phyloP scores from a whole-genome alignment of 1,140 invertebrate genomes.

The Drosophila ohnishii region DNA sequence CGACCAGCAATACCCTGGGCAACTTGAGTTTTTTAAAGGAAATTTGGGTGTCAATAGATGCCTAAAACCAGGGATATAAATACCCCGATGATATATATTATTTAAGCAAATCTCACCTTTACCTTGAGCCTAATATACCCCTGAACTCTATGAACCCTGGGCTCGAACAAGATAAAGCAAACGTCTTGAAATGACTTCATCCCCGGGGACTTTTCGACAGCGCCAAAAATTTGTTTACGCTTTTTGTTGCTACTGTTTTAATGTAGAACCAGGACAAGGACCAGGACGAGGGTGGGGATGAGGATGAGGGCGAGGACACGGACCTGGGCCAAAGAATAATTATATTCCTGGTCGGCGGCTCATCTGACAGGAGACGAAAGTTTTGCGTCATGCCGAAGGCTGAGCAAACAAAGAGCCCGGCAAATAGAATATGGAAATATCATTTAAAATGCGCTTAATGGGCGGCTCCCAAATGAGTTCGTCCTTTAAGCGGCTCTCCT shows the following conservation, averaged over 20 bases:
- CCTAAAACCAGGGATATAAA: too few relatives aligned
- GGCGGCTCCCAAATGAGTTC: slow-evolving; percentile 13
- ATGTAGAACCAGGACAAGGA: slow-evolving; percentile 5
- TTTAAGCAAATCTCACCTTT: background rate
- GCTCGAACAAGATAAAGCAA: slow-evolving; percentile 30
- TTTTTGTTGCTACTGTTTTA: slow-evolving; percentile 22
- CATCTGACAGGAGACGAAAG: slow-evolving; percentile 29
- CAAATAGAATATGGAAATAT: slow-evolving; percentile 57
- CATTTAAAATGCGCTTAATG: slow-evolving; percentile 37
- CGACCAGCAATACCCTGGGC: background rate
- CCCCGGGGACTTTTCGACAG: slow-evolving; percentile 53
- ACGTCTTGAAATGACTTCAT: slow-evolving; percentile 59
- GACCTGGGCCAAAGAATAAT: slow-evolving; percentile 26
- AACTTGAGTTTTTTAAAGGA: background rate
- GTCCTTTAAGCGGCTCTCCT: background rate
- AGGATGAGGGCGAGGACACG: background rate
- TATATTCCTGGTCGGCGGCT: slow-evolving; percentile 33
- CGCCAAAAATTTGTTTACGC: slow-evolving; percentile 42
- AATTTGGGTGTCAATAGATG: too few relatives aligned
- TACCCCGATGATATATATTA: background rate
- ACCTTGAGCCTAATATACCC: background rate
- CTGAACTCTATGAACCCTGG: background rate
- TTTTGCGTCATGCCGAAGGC: slow-evolving; percentile 19
- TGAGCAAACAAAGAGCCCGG: slow-evolving; percentile 10
- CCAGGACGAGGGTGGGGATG: background rate